Conservation (phyloP, 1,140 invertebrate species). For the Pomacea maculata region DNA sequence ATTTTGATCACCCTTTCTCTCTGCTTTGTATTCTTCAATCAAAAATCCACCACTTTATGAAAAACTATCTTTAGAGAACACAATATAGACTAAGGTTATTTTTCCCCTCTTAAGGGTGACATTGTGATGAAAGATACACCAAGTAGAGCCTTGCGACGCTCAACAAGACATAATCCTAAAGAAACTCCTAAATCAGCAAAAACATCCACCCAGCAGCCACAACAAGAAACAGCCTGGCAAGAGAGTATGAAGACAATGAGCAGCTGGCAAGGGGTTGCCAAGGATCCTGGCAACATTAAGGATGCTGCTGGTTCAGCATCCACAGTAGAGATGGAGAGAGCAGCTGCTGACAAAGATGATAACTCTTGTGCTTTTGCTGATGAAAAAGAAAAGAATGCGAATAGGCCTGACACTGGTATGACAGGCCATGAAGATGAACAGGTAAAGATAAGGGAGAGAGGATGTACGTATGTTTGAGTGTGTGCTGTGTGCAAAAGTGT, state of each 20-base stretch:
- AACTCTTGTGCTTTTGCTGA: neutral
- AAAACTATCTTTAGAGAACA: neutral
- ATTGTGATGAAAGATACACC: conserved; percentile 19
- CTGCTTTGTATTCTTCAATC: too few relatives aligned
- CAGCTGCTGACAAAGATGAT: neutral
- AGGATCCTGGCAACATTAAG: neutral
- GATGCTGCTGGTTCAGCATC: neutral
- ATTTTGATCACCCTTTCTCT: too few relatives aligned
- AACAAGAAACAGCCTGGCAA: neutral
- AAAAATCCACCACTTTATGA: too few relatives aligned
- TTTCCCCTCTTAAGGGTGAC: neutral
- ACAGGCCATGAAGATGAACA: too few relatives aligned
- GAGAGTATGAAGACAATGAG: conserved; percentile 12
- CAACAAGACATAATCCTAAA: neutral
- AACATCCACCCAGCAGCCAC: too few relatives aligned
- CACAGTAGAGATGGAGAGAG: neutral
- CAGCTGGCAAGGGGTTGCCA: conserved; percentile 1
- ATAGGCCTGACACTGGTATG: too few relatives aligned
- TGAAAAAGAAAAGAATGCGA: neutral
- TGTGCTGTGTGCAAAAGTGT: neutral
- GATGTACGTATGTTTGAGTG: neutral
- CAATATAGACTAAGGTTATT: neutral
- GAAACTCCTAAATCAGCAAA: neutral
- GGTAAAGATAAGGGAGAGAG: too few relatives aligned
- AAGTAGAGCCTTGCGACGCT: conserved; percentile 10